Evolutionary conservation across 2,797 vertebrate species (phyloP), one percentile per base, ranked within the genome.

Genomic region (Coilia nasus): DNA sequence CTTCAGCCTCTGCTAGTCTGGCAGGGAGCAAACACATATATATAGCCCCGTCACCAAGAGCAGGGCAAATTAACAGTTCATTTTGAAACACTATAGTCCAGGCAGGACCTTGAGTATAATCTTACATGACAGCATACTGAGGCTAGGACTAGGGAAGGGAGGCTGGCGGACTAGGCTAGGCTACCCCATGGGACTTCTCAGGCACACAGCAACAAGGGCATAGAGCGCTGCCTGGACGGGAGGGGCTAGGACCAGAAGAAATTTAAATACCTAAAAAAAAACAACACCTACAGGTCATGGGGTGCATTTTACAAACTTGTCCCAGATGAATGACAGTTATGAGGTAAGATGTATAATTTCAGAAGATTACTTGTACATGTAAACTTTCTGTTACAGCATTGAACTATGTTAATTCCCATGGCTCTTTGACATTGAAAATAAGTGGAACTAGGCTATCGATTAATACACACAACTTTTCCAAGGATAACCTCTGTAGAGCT

Each of bases 81-180:
- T 94, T 95, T 92, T 94, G 94, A 95, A 96, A 95, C 94, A 88
- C 88, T 90, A 95, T 94, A 94, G 85, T 87, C 87, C 88, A 15
- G 91, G 89, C 86, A 93, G 90, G 92, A 92, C 91, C 91, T 25
- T 81, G 89, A 94, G 91, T 92, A 94, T 95, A 94, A 94, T 92
- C 92, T 95, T 94, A 95, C 94, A 92, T 90, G 94, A 94, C 93
- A 94, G 91, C 87, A 91, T 91, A 93, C 86, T 67, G 89, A 93
- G 92, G 93, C 92, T 90, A 88, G 81, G 57, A 90, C 91, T 85
- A 83, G 83, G 84, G 86, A 89, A 88, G 80, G 82, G 62, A 78
- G 60, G 28, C 56, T 46, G 71, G 35, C 19, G 35, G 71, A 41
- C 31, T 78, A 82, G 56, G 82, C 31, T 78, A 82, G 56, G 82